Evolutionary conservation across 1,140 invertebrate species (phyloP), one percentile per base, ranked within the genome.

Genomic region (Bicyclus anynana): DNA sequence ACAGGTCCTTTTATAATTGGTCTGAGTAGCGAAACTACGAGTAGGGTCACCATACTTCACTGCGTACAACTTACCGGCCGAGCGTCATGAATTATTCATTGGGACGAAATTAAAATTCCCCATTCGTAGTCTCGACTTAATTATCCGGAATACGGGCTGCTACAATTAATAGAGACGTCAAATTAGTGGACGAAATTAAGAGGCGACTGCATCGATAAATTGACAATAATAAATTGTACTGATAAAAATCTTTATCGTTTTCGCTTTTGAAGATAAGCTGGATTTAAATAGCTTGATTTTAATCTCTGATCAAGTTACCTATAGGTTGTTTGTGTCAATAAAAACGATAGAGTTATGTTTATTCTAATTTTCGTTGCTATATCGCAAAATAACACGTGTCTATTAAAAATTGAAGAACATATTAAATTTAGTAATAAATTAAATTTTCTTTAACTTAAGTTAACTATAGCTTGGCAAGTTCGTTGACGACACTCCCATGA

Each of bases 41-140:
- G n/a, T n/a, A 57, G 60, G 50, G 60, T 53, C 26, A 62, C 54
- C 60, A 53, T 53, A 37, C 26, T 53, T 40, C 17, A 53, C 33
- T 35, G 51, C 29, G 27, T 51, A 14, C 40, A 17, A 42, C 35
- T 29, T 33, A 20, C 27, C 13, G 40, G 6, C 13, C 26, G 27
- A 55, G 13, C 29, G 0, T 23, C n/a, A 47, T 48, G 53, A 55
- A 49, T 55, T 38, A 55, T 55, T 55, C 46, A 49, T 48, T 13
- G 23, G 20, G 20, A 47, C 20, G 37, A 55, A 20, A 35, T 35
- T 33, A 23, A 37, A 14, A 53, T 46, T 14, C 38, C 9, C 1
- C 26, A 14, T 17, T 40, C 47, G 23, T 49, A 27, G 37, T 29
- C 35, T 38, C 46, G 46, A 9, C 47, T 55, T 48, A 55, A 23